phyloP scores from a whole-genome alignment of 2,888 invertebrate genomes.

The Hyposoter didymator region DNA sequence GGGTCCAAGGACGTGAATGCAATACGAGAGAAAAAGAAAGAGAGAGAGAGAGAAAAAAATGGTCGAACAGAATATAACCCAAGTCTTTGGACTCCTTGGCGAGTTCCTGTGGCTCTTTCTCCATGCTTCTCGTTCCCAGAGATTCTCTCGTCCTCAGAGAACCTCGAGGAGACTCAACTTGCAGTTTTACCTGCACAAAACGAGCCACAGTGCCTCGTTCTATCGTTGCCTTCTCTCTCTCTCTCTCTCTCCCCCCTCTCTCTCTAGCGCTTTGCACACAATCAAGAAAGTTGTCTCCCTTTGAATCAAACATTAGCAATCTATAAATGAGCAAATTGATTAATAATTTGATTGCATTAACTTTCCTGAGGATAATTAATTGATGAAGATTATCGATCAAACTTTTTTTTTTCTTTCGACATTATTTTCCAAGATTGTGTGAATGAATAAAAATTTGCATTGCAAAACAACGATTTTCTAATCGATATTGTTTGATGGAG shows the following conservation, averaged over 20 bases:
- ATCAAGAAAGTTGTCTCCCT: conserved; percentile 1
- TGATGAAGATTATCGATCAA: background rate
- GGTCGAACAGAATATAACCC: conserved; percentile 55
- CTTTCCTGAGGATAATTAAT: background rate
- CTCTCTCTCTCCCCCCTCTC: conserved; percentile 35
- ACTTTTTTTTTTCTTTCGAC: background rate
- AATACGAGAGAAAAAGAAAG: conserved; percentile 47
- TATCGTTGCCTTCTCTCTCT: conserved; percentile 56
- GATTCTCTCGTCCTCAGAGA: conserved; percentile 50
- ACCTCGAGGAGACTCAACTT: conserved; percentile 38
- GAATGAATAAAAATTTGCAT: background rate
- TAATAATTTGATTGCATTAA: background rate
- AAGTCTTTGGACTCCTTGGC: conserved; percentile 57
- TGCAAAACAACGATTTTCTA: background rate
- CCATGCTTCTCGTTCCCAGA: conserved; percentile 61
- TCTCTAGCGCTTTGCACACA: conserved; percentile 55
- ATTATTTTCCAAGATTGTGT: background rate
- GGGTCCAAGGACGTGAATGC: conserved; percentile 70
- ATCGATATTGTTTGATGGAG: background rate
- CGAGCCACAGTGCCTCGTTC: conserved; percentile 65
- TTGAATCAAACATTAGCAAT: background rate
- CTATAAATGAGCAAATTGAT: background rate
- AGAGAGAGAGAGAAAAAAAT: conserved; percentile 45
- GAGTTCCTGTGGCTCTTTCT: conserved; percentile 62
- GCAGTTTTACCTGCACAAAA: conserved; percentile 67